Evolutionary conservation across 2,113 vertebrate species (phyloP).

Genomic region (Rhynchomys soricoides): DNA sequence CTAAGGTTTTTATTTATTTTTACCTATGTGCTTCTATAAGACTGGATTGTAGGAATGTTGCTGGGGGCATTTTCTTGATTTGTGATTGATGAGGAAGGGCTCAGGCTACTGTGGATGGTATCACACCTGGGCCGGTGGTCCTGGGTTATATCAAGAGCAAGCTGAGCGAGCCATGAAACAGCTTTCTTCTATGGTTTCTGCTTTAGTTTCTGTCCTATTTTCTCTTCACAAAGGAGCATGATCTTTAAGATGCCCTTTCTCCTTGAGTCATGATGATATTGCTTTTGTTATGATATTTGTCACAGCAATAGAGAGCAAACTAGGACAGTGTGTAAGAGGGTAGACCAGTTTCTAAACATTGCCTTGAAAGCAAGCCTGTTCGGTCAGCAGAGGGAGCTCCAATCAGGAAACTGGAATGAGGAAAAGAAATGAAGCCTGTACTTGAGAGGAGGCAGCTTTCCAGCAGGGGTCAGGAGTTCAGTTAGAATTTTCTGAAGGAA

Average conservation of each 20-base stretch:
- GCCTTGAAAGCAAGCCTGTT: slow-evolving; percentile 59
- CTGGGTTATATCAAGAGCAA: background rate
- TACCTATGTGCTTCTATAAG: background rate
- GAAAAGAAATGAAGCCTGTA: slow-evolving; percentile 48
- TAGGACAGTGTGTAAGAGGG: background rate
- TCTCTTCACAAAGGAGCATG: background rate
- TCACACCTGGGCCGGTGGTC: background rate
- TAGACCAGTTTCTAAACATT: background rate
- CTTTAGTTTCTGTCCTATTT: background rate
- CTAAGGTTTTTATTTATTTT: background rate
- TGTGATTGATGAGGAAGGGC: too few species aligned
- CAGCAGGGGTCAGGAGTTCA: slow-evolving; percentile 78
- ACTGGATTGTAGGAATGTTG: background rate
- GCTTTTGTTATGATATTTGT: background rate
- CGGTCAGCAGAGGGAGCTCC: slow-evolving; percentile 76
- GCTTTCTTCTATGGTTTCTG: background rate
- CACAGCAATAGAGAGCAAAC: background rate
- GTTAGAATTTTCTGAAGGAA: slow-evolving; percentile 67
- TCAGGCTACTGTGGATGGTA: background rate
- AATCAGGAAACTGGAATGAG: slow-evolving; percentile 50
- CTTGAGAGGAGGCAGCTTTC: slow-evolving; percentile 61
- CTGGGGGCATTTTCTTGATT: background rate
- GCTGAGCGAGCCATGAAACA: background rate
- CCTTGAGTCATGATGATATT: background rate
- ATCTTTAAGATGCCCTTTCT: background rate